Conservation (phyloP, 2,113 vertebrate species). For the Syrmaticus mikado region DNA sequence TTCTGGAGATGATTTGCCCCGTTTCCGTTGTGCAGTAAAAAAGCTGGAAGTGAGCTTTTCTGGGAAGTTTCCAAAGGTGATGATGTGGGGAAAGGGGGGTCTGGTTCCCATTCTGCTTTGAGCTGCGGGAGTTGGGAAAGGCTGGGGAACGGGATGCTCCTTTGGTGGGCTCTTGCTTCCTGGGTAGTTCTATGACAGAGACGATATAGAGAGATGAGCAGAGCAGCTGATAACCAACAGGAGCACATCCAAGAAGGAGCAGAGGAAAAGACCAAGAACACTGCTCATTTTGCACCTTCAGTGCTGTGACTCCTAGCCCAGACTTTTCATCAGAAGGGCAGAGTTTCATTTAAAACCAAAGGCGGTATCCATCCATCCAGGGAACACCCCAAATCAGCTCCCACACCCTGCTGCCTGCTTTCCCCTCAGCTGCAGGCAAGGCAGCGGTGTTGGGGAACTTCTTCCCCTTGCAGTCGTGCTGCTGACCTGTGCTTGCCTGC, state of each 20-base stretch:
- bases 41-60: neutral
- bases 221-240: neutral
- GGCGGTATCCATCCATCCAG: too few relatives aligned
- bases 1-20: rapidly evolving
- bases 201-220: neutral
- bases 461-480: neutral
- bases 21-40: neutral
- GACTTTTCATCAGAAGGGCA: neutral
- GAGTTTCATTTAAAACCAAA: neutral
- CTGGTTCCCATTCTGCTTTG: neutral
- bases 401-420: neutral
- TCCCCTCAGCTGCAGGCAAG: neutral
- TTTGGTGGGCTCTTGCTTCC: neutral
- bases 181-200: neutral
- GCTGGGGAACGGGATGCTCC: neutral
- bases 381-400: neutral
- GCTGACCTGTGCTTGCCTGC: neutral
- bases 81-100: neutral
- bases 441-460: rapidly evolving
- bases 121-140: neutral
- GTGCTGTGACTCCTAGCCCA: neutral
- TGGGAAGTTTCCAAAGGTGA: neutral
- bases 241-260: neutral
- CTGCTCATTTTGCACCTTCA: neutral
- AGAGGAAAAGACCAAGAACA: neutral